A percentile compares a stretch with the other conserved stretches of the same genome.
Conservation (phyloP, 2,113 vertebrate species). For the Eleginops maclovinus region DNA sequence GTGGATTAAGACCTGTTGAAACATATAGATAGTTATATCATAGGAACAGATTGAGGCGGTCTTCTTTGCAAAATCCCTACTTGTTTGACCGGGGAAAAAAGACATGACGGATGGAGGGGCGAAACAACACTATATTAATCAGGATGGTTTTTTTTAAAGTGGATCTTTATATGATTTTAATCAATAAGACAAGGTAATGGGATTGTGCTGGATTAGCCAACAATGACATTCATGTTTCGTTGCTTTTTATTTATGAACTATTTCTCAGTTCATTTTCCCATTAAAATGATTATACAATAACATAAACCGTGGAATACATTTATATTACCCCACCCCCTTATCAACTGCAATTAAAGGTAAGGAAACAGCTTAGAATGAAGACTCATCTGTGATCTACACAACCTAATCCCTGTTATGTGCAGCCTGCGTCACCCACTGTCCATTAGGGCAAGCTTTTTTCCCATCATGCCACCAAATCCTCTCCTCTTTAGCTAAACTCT, state of each 20-base stretch:
- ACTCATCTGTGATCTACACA: not conserved
- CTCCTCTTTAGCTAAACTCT: slow-evolving; percentile 38
- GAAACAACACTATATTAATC: no score
- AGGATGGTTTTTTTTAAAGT: not conserved
- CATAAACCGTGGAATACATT: not conserved
- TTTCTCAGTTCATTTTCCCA: slow-evolving; percentile 1
- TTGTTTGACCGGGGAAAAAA: slow-evolving; percentile 64
- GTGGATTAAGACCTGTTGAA: slow-evolving; percentile 85
- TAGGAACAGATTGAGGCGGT: slow-evolving; percentile 73
- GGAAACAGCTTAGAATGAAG: not conserved
- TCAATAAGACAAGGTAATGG: not conserved
- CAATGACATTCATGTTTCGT: not conserved
- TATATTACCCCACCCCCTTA: not conserved
- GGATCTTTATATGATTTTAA: not conserved
- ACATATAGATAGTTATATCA: slow-evolving; percentile 65
- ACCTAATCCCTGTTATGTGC: slow-evolving; percentile 66
- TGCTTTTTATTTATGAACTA: not conserved
- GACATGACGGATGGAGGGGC: no score
- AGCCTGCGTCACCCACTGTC: slow-evolving; percentile 63
- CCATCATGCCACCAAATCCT: slow-evolving; percentile 65
- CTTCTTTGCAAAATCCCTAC: slow-evolving; percentile 70
- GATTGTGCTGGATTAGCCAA: not conserved
- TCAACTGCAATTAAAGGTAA: not conserved
- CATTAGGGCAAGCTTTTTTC: slow-evolving; percentile 60
- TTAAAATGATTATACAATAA: not conserved